phyloP scores from a whole-genome alignment of 2,888 invertebrate species.

The Pteria penguin region DNA sequence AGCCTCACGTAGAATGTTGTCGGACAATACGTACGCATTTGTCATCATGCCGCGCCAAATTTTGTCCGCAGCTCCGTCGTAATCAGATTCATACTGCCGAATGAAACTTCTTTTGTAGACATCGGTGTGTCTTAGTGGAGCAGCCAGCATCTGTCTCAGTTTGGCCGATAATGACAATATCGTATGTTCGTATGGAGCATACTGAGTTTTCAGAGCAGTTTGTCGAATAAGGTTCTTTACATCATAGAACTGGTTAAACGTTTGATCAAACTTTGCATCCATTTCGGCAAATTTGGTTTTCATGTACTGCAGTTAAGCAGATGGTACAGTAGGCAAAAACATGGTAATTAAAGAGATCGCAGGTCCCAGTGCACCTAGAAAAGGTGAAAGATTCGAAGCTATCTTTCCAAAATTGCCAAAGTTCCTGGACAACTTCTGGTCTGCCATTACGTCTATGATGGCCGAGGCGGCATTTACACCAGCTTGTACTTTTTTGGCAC shows the following conservation, averaged over 20 bases:
- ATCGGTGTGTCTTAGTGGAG: neutral
- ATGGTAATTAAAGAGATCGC: neutral
- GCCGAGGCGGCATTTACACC: too few relatives aligned
- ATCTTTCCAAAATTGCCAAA: too few relatives aligned
- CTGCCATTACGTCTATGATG: too few relatives aligned
- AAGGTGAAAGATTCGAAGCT: too few relatives aligned
- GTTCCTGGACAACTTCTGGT: too few relatives aligned
- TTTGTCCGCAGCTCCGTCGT: neutral
- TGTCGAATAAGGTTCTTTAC: neutral
- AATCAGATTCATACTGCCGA: neutral
- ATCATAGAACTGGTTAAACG: neutral
- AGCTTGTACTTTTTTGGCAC: too few relatives aligned
- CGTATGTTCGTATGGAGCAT: neutral
- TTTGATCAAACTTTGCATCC: neutral
- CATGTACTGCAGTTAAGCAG: neutral
- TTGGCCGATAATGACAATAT: neutral
- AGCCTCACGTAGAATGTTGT: neutral
- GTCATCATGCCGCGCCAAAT: neutral
- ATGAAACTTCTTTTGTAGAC: neutral
- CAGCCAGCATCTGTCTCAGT: neutral
- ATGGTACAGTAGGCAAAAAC: neutral
- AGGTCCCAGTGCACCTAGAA: neutral
- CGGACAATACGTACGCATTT: neutral
- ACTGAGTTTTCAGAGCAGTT: neutral
- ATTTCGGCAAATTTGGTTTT: conserved; percentile 3